phyloP scores from a whole-genome alignment of 2,113 vertebrate species.

The Phyllostomus discolor region DNA sequence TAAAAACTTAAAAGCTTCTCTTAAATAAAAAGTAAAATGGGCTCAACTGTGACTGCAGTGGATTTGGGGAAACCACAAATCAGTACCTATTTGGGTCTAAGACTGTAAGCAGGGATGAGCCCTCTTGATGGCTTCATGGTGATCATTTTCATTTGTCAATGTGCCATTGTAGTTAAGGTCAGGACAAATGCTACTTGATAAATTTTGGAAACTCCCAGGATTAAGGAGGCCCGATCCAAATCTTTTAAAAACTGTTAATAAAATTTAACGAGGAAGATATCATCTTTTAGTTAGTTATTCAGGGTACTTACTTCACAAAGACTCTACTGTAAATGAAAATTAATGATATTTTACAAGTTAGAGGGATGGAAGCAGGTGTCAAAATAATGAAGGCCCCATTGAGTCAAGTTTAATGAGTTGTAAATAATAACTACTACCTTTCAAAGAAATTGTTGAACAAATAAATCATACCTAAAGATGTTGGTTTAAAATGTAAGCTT shows the following conservation, averaged over 20 bases:
- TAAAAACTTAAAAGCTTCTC: conserved; percentile 12
- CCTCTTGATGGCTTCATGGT: neutral
- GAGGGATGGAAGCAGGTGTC: neutral
- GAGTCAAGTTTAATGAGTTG: conserved; percentile 5
- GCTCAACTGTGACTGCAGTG: neutral
- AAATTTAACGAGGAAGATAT: neutral
- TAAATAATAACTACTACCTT: conserved; percentile 3
- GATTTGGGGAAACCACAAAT: neutral
- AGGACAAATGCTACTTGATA: neutral
- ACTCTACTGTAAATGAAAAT: neutral
- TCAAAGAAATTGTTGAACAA: neutral
- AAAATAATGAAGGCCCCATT: neutral
- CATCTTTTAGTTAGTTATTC: neutral
- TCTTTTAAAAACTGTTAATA: neutral
- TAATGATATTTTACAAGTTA: neutral
- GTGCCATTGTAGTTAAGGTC: neutral
- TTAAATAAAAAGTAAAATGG: neutral
- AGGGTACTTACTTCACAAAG: neutral
- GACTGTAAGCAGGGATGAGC: neutral
- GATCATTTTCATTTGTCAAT: neutral
- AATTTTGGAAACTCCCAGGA: neutral
- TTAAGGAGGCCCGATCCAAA: neutral
- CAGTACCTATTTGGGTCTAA: neutral
- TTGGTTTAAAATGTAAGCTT: neutral
- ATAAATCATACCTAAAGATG: neutral